Evolutionary conservation across 1,140 invertebrate genomes (phyloP), one percentile per base, ranked within the genome.

Genomic region (Dinoponera quadriceps): DNA sequence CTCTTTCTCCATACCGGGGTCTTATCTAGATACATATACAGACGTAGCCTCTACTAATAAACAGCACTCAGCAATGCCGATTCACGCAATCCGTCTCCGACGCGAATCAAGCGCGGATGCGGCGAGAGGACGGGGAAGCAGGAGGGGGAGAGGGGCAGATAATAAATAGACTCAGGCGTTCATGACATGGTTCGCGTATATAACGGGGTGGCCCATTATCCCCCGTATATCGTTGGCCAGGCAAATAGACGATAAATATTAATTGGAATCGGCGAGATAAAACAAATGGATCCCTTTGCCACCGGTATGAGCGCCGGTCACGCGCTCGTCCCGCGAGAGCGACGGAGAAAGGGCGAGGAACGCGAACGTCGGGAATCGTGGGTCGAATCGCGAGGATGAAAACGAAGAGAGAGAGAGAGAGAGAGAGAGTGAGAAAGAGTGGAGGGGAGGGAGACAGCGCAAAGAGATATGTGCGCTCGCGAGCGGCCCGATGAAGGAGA

Each of bases 221-320:
- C 75, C 38, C 38, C 38, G 49, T 72, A 75, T 75, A 81, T 69
- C 57, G 57, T 57, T 62, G 68, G 60, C 20, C 85, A 60, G 78
- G 75, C 85, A 89, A 89, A 89, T 82, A 83, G 78, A 90, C 87
- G 85, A 90, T 90, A 90, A 90, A 89, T 86, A 90, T 90, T 90
- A 90, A 90, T 90, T 90, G 84, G 77, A 90, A 89, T 89, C 87
- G 87, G 83, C 82, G 88, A 82, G 90, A 90, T 87, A 85, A 89
- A 89, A 90, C 85, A 90, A 90, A 90, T 88, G 85, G 82, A 90
- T 83, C 68, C 51, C 78, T 78, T 72, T 68, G 85, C 83, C 74
- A 90, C 82, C 75, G 74, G 77, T 78, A 71, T 77, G 55, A 77
- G 63, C 62, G 84, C 69, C 51, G 89, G 89, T 89, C 89, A 87